Evolutionary conservation across 2,113 vertebrate genomes (phyloP).

Genomic region (Catagonus wagneri): DNA sequence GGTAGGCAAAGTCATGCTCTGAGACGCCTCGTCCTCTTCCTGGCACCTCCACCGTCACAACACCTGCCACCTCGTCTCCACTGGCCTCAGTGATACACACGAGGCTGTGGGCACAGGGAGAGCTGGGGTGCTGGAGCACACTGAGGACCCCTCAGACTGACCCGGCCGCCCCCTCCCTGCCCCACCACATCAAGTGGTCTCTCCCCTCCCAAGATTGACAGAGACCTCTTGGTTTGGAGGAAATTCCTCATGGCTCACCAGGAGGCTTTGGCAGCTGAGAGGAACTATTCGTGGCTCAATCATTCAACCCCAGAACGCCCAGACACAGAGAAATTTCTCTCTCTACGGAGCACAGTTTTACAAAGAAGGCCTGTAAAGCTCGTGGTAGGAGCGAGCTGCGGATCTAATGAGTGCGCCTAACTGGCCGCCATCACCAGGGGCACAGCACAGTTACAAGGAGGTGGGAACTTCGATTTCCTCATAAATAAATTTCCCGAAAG

Average conservation of each 20-base stretch:
- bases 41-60: constrained; percentile 91
- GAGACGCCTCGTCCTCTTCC: constrained; percentile 93
- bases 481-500: neutral
- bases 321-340: neutral
- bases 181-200: constrained; percentile 24
- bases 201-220: neutral
- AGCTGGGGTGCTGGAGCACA: neutral
- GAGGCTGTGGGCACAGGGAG: constrained; percentile 89
- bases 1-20: constrained; percentile 93
- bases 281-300: neutral
- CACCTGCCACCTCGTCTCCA: constrained; percentile 88
- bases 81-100: constrained; percentile 92
- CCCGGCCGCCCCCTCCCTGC: neutral
- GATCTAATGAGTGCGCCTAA: neutral
- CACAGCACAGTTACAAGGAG: neutral
- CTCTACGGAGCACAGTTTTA: neutral
- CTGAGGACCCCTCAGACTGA: neutral
- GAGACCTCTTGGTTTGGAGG: neutral
- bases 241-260: neutral
- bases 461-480: neutral
- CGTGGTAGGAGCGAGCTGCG: neutral
- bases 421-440: accelerated
- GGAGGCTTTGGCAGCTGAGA: neutral
- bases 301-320: neutral
- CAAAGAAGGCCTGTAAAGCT: neutral